Evolutionary conservation across 2,888 invertebrate genomes (phyloP), one percentile per base, ranked within the genome.

Genomic region (Lepetodrilus schrolli): DNA sequence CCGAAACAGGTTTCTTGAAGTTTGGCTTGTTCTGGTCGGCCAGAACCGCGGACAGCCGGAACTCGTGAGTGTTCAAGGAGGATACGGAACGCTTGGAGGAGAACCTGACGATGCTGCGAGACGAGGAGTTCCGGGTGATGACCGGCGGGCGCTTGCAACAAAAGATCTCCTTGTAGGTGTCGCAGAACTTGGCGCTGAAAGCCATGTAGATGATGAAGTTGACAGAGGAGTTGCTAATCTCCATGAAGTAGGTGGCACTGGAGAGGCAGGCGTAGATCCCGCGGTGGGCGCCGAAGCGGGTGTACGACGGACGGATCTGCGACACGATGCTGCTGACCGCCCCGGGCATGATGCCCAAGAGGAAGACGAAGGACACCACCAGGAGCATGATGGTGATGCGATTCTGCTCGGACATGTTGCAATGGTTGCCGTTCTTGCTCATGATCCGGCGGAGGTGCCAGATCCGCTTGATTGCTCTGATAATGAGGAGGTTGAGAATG

Each of bases 141-240:
- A 48, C 36, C 7, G 71, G 23, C 20, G 74, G 74, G 26, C 80
- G 76, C n/a, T 75, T 65, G 74, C 84, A 87, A 72, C 84, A 84
- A 75, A 85, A 86, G 23, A 79, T 83, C 69, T 84, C 84, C 48
- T 83, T 83, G 74, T 85, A 86, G 13, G 84, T 81, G 10, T 76
- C 68, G 30, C 78, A 76, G 75, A 87, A 87, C 70, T 83, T 84
- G 47, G 80, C 76, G 77, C 86, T 85, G 50, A 85, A 80, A 1
- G 81, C 83, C 86, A 87, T 86, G 72, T 87, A 87, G 72, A 87
- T 86, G 66, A 86, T 74, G 37, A 87, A 87, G 73, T 87, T 87
- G 1, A 86, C 78, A 2, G 87, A 84, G 1, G 86, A 87, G 69
- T 86, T 87, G 30, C 85, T 74, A 2, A 85, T 85, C 73, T 87